Percentiles rank a stretch among this genome's conserved stretches.
phyloP scores from a whole-genome alignment of 2,888 invertebrate genomes.

The Parochlus steinenii region DNA sequence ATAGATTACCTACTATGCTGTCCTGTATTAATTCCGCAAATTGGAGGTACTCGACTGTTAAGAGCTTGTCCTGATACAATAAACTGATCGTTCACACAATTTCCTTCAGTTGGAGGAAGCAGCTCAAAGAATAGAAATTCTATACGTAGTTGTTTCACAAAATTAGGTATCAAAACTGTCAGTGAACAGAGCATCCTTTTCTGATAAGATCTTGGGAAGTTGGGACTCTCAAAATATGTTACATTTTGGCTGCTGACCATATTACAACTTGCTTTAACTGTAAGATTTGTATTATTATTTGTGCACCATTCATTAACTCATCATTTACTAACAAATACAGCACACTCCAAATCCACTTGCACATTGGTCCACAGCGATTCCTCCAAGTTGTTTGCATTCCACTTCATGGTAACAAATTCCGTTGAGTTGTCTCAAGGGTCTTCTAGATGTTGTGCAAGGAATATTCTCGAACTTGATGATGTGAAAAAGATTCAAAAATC shows the following conservation, averaged over 20 bases:
- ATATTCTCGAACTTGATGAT: slow-evolving; percentile 52
- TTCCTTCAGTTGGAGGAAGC: slow-evolving; percentile 34
- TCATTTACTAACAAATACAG: slow-evolving; percentile 49
- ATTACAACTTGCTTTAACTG: slow-evolving; percentile 52
- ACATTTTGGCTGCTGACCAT: slow-evolving; percentile 40
- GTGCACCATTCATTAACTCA: slow-evolving; percentile 1
- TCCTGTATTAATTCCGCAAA: slow-evolving; percentile 62
- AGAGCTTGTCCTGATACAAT: slow-evolving; percentile 52
- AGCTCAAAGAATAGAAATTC: slow-evolving; percentile 49
- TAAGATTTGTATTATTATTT: neutral
- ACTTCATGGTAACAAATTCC: slow-evolving; percentile 52
- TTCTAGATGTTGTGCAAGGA: slow-evolving; percentile 32
- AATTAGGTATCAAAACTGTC: slow-evolving; percentile 37
- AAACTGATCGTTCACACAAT: slow-evolving; percentile 51
- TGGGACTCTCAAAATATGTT: slow-evolving; percentile 57
- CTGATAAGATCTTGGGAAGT: slow-evolving; percentile 41
- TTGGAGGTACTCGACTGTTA: slow-evolving; percentile 47
- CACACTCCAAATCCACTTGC: slow-evolving; percentile 58
- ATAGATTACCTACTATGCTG: slow-evolving; percentile 46
- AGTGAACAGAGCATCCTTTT: slow-evolving; percentile 46
- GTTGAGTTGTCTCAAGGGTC: slow-evolving; percentile 37
- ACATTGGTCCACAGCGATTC: slow-evolving; percentile 46
- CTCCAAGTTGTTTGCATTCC: slow-evolving; percentile 46
- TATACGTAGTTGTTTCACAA: slow-evolving; percentile 48
- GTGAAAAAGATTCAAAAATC: slow-evolving; percentile 51